These are phyloP conservation scores for Isoperla grammatica DNA, from an alignment of 2,888 invertebrate genomes.

Conservation along the genomic window DNA sequence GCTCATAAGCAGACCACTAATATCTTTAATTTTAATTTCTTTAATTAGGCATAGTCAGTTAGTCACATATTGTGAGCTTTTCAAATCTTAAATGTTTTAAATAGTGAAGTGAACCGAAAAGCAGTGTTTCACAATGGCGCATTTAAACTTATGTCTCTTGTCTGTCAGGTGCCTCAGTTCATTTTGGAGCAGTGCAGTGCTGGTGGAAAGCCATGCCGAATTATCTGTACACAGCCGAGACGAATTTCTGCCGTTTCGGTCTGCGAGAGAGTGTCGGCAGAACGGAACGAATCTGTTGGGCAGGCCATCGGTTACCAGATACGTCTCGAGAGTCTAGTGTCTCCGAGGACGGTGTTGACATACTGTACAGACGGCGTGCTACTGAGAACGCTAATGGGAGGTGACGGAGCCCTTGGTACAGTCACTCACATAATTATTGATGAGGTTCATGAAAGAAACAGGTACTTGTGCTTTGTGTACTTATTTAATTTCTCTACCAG, in stretches of 20 bases:
- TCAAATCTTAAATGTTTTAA: too few relatives aligned
- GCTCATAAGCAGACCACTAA: too few relatives aligned
- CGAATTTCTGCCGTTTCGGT: conserved; percentile 86
- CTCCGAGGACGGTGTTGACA: conserved; percentile 72
- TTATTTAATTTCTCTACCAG: too few relatives aligned
- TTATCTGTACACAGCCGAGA: conserved; percentile 91
- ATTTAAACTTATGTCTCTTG: not conserved
- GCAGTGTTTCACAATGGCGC: too few relatives aligned
- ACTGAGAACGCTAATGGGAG: conserved; percentile 79
- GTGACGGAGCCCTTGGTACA: conserved; percentile 60
- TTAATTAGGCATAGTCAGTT: too few relatives aligned
- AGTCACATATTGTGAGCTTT: too few relatives aligned
- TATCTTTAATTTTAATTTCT: too few relatives aligned
- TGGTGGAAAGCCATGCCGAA: conserved; percentile 60
- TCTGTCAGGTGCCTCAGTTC: conserved; percentile 72
- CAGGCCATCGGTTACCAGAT: conserved; percentile 85
- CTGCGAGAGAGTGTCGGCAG: conserved; percentile 74
- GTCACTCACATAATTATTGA: conserved; percentile 88
- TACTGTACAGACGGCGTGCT: conserved; percentile 92
- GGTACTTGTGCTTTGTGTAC: not conserved
- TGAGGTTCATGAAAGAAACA: conserved; percentile 83
- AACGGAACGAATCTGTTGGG: conserved; percentile 62
- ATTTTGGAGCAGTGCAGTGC: conserved; percentile 69
- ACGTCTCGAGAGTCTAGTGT: conserved; percentile 78
- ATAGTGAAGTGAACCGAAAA: too few relatives aligned